phyloP scores from a whole-genome alignment of 1,140 invertebrate genomes.

The Vollenhovia emeryi region DNA sequence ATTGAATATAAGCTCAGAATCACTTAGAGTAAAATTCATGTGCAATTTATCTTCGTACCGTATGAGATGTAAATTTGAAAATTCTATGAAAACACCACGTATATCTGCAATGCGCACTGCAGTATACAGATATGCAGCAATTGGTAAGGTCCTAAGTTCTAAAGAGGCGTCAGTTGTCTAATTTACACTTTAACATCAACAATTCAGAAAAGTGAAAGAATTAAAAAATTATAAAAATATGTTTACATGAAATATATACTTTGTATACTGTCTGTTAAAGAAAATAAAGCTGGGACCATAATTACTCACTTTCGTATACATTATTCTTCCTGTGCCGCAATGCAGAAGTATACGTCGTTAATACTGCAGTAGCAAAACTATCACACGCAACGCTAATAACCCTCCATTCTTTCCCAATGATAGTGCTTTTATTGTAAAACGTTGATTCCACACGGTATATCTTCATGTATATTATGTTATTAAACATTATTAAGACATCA shows the following conservation, averaged over 20 bases:
- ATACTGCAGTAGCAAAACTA: constrained; percentile 7
- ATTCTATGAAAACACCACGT: background rate
- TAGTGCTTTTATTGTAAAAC: background rate
- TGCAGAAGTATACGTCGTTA: constrained; percentile 24
- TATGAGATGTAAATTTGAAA: constrained; percentile 4
- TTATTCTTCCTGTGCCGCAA: constrained; percentile 20
- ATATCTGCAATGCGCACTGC: constrained; percentile 35
- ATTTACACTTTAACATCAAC: background rate
- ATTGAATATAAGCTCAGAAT: background rate
- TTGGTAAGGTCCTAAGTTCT: background rate
- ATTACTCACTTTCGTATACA: constrained; percentile 3
- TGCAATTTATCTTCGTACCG: background rate
- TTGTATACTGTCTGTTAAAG: background rate
- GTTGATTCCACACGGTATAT: background rate
- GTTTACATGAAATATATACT: background rate
- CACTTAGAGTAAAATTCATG: background rate
- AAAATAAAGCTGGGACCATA: background rate
- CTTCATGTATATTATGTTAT: background rate
- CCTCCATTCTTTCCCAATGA: background rate
- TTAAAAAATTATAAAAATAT: background rate
- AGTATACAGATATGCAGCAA: constrained; percentile 4
- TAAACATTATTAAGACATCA: background rate
- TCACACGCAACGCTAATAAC: constrained; percentile 2
- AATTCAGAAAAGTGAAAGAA: background rate
- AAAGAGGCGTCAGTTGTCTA: background rate